Evolutionary conservation across 1,140 invertebrate species (phyloP), one percentile per base, ranked within the genome.

Genomic region (Dendrolimus kikuchii): DNA sequence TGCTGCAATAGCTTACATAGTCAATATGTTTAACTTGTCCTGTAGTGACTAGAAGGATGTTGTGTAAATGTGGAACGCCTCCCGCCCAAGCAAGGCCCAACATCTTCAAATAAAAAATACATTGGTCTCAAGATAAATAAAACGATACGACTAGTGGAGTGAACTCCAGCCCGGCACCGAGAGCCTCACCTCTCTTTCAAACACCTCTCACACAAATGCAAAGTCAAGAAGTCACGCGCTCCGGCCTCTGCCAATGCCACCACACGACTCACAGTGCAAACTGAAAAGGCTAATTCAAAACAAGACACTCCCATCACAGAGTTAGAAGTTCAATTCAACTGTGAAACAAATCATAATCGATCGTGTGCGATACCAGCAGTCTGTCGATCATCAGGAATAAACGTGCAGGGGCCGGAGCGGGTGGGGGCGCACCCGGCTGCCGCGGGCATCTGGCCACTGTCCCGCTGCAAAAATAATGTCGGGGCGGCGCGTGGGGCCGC

Each of bases 41-140:
- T 23, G 23, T 23, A 23, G 23, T 23, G 23, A 23, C 23, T 23
- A 23, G 23, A 23, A 23, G 23, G 23, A 23, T 23, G 23, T 23
- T 23, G 23, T 23, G 23, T 23, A 23, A 23, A 23, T 23, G 23
- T 23, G 23, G 23, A 23, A 23, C 23, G 41, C 46, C 67, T 55
- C 68, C 68, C 74, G 63, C 76, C 62, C 57, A 51, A 59, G 71
- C 65, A 60, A 53, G 55, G 62, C 63, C 47, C 64, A 59, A 48
- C 67, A 70, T 61, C 66, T 58, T 73, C 74, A 81, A 80, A 82
- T 80, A 77, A 81, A 78, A 56, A 77, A 81, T 76, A 81, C 76
- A 77, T 82, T 82, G 77, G 78, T 85, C 81, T 77, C 77, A 57
- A 74, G 75, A 76, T 85, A 82, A 85, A 82, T 82, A 81, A 76